A percentile compares a stretch with the other conserved stretches of the same genome.
Evolutionary conservation across 2,888 invertebrate genomes (phyloP).

Genomic region (Penaeus monodon): DNA sequence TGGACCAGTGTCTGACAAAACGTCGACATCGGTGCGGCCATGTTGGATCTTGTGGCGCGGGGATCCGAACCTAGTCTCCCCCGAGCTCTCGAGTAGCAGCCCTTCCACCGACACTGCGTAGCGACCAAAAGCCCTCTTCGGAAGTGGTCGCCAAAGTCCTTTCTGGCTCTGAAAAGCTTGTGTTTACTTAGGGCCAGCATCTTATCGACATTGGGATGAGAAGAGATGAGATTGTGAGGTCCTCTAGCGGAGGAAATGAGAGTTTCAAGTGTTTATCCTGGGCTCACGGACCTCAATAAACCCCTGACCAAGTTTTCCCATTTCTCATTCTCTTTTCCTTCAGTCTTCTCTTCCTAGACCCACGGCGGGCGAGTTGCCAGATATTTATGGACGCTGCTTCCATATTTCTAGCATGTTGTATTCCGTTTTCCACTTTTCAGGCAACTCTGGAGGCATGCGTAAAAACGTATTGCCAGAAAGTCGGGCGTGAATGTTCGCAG

Average conservation of each 20-base stretch:
- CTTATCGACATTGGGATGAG: constrained; percentile 64
- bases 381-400: constrained; percentile 17
- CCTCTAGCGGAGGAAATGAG: constrained; percentile 63
- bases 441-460: background rate
- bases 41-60: constrained; percentile 43
- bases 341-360: constrained; percentile 40
- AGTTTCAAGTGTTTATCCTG: constrained; percentile 65
- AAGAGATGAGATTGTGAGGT: constrained; percentile 64
- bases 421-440: constrained; percentile 4
- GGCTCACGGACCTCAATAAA: constrained; percentile 63
- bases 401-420: constrained; percentile 18
- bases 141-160: constrained; percentile 44
- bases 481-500: background rate
- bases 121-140: constrained; percentile 43
- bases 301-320: constrained; percentile 53
- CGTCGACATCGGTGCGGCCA: constrained; percentile 59
- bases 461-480: background rate
- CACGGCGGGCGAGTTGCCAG: constrained; percentile 41
- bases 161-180: constrained; percentile 44
- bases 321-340: constrained; percentile 55
- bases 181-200: constrained; percentile 64
- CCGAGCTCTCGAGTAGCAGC: constrained; percentile 25
- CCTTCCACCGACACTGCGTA: constrained; percentile 39
- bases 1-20: constrained; percentile 59
- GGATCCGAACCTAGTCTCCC: constrained; percentile 34